Evolutionary conservation across 23 tunicate genomes (phyloP), one percentile per base, ranked within the genome.

Genomic region (Diplosoma virens): DNA sequence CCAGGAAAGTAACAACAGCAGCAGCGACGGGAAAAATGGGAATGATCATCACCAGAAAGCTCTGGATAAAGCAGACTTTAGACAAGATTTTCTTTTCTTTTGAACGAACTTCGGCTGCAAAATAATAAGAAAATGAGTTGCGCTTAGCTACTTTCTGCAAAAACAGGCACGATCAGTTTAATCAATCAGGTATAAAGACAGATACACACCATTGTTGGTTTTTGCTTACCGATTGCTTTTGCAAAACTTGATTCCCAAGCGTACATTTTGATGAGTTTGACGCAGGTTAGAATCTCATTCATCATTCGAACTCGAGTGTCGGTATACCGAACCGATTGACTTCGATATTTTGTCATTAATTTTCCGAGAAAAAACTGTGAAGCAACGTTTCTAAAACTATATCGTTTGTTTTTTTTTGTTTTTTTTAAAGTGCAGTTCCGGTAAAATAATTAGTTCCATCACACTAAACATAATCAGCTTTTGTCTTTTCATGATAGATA

Each of bases 241-340:
- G 97, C 89, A 37, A 90, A 90, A 66, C 97, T 84, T 18, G 71
- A 56, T 30, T 90, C 97, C 97, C 97, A 90, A 7, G 97, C 89
- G 64, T 90, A 90, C 97, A 90, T 84, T 73, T 90, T 90, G 33
- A 90, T 90, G 28, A 90, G 88, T 65, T 90, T 90, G 35, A 90
- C 86, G 56, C 90, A 84, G 36, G 80, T 90, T 30, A 90, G 50
- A 27, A 90, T 87, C 36, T 90, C 97, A 59, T 78, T 90, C 97
- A 90, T 90, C 86, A 90, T 90, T n/a, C 97, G 64, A 2, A 90
- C 97, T 84, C 97, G 66, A 1, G 61, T 79, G 55, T 90, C 97
- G 17, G 97, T 84, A 22, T 79, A 79, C 47, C 18, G 18, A 26
- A 90, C 67, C 30, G 78, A 36, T 66, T 84, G 35, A 1, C 71